Evolutionary conservation across 2,888 invertebrate genomes (phyloP).

Genomic region (Clistopyga incitator): DNA sequence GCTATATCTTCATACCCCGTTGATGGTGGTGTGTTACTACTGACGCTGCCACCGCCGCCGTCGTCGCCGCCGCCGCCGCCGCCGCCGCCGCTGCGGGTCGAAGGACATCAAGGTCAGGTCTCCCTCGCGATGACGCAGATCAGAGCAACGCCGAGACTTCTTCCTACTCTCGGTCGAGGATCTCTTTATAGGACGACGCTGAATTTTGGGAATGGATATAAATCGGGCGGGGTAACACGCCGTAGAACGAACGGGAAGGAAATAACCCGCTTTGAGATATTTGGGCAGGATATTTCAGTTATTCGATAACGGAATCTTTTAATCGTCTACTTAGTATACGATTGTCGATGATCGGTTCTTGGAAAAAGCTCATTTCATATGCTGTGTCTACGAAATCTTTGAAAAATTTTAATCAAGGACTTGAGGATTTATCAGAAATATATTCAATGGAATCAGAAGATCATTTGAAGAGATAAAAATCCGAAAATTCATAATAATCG

Average conservation of each 20-base stretch:
- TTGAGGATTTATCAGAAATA: neutral
- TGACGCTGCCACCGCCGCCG: conserved; percentile 7
- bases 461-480: too few relatives aligned
- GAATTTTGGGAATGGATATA: conserved; percentile 35
- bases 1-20: neutral
- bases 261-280: neutral
- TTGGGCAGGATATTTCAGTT: neutral
- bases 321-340: neutral
- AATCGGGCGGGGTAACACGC: neutral
- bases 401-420: too few relatives aligned
- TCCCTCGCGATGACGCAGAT: conserved; percentile 42
- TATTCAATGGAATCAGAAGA: too few relatives aligned
- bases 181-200: conserved; percentile 3
- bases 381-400: too few relatives aligned
- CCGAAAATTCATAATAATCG: too few relatives aligned
- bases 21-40: conserved; percentile 2
- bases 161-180: conserved; percentile 8
- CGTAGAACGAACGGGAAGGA: neutral
- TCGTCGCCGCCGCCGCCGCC: conserved; percentile 5
- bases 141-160: neutral
- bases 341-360: too few relatives aligned
- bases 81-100: conserved; percentile 1
- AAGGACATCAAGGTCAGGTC: conserved; percentile 37
- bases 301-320: neutral
- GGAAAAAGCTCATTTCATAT: too few relatives aligned